These are phyloP conservation scores for Batillaria attramentaria DNA, from an alignment of 1,140 invertebrate species.

Conservation along the genomic window DNA sequence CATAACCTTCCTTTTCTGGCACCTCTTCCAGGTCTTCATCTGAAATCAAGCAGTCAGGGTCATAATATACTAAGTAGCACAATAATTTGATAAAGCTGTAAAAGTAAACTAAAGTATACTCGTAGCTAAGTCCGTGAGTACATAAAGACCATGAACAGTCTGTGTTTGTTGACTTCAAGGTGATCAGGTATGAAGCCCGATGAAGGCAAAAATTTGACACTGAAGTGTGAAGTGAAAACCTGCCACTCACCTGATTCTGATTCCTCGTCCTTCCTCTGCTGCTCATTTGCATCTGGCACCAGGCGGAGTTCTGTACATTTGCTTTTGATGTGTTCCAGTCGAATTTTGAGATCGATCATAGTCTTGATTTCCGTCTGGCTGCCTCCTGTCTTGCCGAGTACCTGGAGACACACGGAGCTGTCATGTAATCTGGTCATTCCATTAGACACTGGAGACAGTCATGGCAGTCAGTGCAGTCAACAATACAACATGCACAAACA, in stretches of 20 bases:
- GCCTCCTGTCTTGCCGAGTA: slow-evolving; percentile 55
- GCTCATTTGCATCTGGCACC: slow-evolving; percentile 23
- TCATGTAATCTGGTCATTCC: too few species aligned
- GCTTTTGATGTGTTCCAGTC: slow-evolving; percentile 44
- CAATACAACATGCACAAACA: too few species aligned
- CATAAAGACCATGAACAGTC: too few species aligned
- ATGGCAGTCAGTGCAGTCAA: too few species aligned
- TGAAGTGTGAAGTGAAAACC: not conserved
- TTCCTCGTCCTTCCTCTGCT: slow-evolving; percentile 22
- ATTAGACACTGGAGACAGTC: too few species aligned
- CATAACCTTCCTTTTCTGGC: slow-evolving; percentile 71
- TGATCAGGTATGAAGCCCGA: not conserved
- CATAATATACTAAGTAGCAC: not conserved
- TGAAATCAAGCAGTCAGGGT: not conserved
- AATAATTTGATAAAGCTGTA: too few species aligned
- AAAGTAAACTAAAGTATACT: too few species aligned
- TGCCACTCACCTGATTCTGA: slow-evolving; percentile 27
- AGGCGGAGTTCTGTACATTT: slow-evolving; percentile 59
- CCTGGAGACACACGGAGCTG: slow-evolving; percentile 33
- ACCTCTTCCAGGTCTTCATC: slow-evolving; percentile 69
- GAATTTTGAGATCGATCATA: slow-evolving; percentile 59
- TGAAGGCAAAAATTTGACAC: not conserved
- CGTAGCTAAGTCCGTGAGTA: too few species aligned
- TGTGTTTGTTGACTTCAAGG: too few species aligned
- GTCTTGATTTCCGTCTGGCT: slow-evolving; percentile 49